Evolutionary conservation across 2,113 vertebrate genomes (phyloP).

Genomic region (Zosterops lateralis): DNA sequence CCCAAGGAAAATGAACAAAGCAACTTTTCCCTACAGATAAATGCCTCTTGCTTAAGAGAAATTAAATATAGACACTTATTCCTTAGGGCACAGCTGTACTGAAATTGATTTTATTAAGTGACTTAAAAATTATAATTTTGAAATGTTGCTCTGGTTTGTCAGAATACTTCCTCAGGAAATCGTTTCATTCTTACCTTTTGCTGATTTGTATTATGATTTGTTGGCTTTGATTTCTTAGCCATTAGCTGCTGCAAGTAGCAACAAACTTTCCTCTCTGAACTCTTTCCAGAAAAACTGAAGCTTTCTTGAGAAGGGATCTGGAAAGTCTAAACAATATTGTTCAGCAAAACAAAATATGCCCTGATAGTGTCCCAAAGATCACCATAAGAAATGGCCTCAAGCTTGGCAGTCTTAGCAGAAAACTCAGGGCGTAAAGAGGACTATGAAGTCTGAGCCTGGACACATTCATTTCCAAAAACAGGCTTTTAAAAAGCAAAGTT

Average conservation of each 20-base stretch:
- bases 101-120: constrained; percentile 13
- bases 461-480: background rate
- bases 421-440: background rate
- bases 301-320: background rate
- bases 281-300: background rate
- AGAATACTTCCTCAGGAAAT: background rate
- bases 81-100: background rate
- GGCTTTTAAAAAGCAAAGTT: background rate
- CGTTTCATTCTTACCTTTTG: constrained; percentile 1
- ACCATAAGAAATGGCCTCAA: background rate
- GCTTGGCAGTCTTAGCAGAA: background rate
- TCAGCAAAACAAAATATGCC: background rate
- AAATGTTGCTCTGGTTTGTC: background rate
- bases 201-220: background rate
- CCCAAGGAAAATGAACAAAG: background rate
- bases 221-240: background rate
- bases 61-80: constrained; percentile 23
- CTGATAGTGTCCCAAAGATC: background rate
- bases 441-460: background rate
- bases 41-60: constrained; percentile 20
- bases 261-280: background rate
- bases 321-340: background rate
- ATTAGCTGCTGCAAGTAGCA: background rate
- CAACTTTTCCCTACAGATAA: background rate
- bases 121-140: constrained; percentile 9